phyloP scores from a whole-genome alignment of 2,888 invertebrate genomes.

The Trisateles emortualis region DNA sequence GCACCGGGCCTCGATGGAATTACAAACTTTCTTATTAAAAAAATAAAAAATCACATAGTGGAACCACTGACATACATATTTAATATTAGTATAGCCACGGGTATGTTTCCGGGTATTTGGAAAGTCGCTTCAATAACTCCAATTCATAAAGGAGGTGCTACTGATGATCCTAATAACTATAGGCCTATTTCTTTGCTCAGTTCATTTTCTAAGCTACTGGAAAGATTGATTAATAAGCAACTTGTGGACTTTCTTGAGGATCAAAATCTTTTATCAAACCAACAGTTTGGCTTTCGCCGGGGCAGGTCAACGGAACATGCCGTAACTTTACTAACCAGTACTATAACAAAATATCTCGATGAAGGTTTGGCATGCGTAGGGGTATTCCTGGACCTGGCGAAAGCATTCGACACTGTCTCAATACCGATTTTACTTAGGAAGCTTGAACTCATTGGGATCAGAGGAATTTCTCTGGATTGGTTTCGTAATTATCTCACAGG shows the following conservation, averaged over 20 bases:
- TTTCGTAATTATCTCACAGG: neutral
- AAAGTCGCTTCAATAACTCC: neutral
- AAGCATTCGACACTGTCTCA: neutral
- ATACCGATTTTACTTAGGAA: neutral
- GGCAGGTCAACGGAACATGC: neutral
- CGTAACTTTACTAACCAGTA: neutral
- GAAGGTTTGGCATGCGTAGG: neutral
- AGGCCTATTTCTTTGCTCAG: neutral
- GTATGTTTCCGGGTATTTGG: neutral
- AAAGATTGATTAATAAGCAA: neutral
- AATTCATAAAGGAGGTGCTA: neutral
- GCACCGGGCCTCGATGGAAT: neutral
- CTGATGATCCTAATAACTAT: neutral
- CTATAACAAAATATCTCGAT: neutral
- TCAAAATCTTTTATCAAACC: neutral
- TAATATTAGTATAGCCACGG: neutral
- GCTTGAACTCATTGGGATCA: neutral
- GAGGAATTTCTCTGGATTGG: neutral
- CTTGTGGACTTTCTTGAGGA: neutral
- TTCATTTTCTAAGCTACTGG: neutral
- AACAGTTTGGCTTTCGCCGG: conserved; percentile 2
- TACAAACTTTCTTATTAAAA: neutral
- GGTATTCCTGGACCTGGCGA: neutral
- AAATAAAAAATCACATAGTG: neutral
- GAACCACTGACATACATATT: neutral